Conservation (phyloP, 1,140 invertebrate species). For the Euura lappo region DNA sequence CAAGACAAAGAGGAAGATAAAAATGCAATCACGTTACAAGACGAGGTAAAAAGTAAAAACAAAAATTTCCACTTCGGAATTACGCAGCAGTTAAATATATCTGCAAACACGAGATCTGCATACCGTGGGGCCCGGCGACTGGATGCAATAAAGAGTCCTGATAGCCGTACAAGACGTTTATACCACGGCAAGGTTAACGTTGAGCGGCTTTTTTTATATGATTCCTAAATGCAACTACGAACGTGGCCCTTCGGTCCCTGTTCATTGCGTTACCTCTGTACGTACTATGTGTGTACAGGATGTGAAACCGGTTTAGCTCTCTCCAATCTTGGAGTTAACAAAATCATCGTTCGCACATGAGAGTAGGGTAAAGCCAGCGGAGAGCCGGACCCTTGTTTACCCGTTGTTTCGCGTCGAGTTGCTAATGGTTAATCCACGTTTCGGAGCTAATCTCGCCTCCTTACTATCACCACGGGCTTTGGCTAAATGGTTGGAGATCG, state of each 20-base stretch:
- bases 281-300: background rate
- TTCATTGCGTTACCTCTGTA: background rate
- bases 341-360: background rate
- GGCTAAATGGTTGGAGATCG: too few relatives aligned
- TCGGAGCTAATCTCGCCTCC: too few relatives aligned
- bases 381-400: background rate
- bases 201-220: background rate
- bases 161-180: constrained; percentile 5
- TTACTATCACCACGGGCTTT: too few relatives aligned
- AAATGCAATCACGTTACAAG: background rate
- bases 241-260: background rate
- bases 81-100: constrained; percentile 40
- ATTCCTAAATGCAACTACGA: background rate
- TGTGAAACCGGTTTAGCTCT: background rate
- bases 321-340: background rate
- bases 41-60: background rate
- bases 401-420: too few relatives aligned
- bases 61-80: constrained; percentile 29
- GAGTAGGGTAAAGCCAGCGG: background rate
- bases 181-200: background rate
- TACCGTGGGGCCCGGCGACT: constrained; percentile 27
- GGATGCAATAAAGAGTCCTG: background rate
- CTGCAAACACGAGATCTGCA: constrained; percentile 42
- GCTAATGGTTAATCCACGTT: too few relatives aligned
- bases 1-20: background rate